Conservation (phyloP, 2,113 vertebrate species). For the Rhinopithecus roxellana region DNA sequence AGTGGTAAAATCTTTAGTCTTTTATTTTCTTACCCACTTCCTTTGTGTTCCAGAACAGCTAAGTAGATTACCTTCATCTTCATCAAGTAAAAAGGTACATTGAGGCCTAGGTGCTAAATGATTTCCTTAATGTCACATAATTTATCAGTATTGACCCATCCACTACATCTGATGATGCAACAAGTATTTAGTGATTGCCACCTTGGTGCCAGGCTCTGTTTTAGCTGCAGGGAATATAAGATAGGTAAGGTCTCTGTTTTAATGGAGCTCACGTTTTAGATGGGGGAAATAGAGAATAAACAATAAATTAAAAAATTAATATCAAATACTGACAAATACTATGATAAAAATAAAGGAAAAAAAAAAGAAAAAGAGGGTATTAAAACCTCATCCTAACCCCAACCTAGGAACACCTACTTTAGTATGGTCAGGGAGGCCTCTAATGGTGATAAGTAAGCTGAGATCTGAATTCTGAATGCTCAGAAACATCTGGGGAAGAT, state of each 20-base stretch:
- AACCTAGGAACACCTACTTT: neutral
- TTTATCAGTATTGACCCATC: neutral
- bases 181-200: neutral
- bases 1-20: neutral
- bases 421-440: neutral
- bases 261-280: neutral
- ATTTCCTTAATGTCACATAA: slow-evolving; percentile 11
- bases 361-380: neutral
- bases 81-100: neutral
- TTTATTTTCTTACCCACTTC: neutral
- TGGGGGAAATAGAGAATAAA: neutral
- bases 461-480: neutral
- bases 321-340: neutral
- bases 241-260: neutral
- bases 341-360: neutral
- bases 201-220: neutral
- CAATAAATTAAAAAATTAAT: neutral
- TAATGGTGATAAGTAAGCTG: neutral
- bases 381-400: neutral
- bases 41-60: neutral
- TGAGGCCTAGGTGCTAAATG: slow-evolving; percentile 30
- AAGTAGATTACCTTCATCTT: slow-evolving; percentile 9
- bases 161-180: neutral
- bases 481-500: neutral
- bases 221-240: neutral